phyloP scores from a whole-genome alignment of 2,888 invertebrate genomes.

The Apoda limacodes region DNA sequence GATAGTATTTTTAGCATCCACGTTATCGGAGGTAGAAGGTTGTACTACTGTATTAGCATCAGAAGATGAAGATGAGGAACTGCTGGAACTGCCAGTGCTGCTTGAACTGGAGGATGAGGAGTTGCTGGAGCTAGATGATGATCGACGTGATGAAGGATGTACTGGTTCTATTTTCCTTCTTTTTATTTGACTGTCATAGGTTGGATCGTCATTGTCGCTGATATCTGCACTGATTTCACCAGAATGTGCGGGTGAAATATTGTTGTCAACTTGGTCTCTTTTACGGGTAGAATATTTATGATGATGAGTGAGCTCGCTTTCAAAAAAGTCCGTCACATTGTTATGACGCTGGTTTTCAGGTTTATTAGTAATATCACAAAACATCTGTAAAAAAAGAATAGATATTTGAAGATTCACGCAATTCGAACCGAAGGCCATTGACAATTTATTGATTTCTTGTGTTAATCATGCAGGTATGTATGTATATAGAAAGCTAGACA shows the following conservation, averaged over 20 bases:
- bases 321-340: constrained; percentile 5
- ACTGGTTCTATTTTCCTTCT: constrained; percentile 8
- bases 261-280: constrained; percentile 11
- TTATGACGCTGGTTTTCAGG: constrained; percentile 11
- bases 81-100: constrained; percentile 10
- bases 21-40: constrained; percentile 9
- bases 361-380: constrained; percentile 14
- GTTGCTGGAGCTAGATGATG: too few species aligned
- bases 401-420: too few species aligned
- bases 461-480: too few species aligned
- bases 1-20: background rate
- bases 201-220: constrained; percentile 15
- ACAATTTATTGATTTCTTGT: too few species aligned
- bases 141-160: constrained; percentile 5
- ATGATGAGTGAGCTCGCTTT: background rate
- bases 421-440: too few species aligned
- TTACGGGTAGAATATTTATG: constrained; percentile 5
- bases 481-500: too few species aligned
- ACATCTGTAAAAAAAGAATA: constrained; percentile 13
- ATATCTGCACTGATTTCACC: constrained; percentile 14
- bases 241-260: constrained; percentile 4
- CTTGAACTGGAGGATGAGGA: too few species aligned
- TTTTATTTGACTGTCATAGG: constrained; percentile 10
- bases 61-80: constrained; percentile 12
- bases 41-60: too few species aligned